Evolutionary conservation across 2,797 vertebrate species (phyloP).

Genomic region (Acanthurus lineatus): DNA sequence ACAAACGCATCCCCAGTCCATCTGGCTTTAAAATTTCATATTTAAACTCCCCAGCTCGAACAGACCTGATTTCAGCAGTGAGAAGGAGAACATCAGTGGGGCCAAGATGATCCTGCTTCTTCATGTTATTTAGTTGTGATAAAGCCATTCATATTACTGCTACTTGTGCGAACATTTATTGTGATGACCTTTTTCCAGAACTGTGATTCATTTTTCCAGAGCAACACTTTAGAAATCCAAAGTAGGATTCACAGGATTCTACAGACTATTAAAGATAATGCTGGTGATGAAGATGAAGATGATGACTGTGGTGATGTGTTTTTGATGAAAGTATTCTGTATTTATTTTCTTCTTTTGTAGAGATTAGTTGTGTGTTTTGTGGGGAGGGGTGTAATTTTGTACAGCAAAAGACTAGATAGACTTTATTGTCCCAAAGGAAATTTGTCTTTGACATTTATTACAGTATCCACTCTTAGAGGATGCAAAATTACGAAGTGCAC

Average conservation of each 20-base stretch:
- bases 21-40: constrained; percentile 6
- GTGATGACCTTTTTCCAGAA: constrained; percentile 61
- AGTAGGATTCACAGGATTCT: constrained; percentile 51
- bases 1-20: constrained; percentile 27
- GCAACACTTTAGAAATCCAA: constrained; percentile 52
- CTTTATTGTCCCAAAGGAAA: no score
- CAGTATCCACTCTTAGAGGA: no score
- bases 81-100: constrained; percentile 1
- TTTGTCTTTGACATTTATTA: no score
- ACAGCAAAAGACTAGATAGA: constrained; percentile 17
- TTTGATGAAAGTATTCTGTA: constrained; percentile 66
- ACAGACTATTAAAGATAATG: constrained; percentile 51
- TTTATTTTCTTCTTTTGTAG: constrained; percentile 72
- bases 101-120: constrained; percentile 21
- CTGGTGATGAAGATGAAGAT: constrained; percentile 24
- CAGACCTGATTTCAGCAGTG: constrained; percentile 6
- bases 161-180: constrained; percentile 60
- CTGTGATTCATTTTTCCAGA: constrained; percentile 62
- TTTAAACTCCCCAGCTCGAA: constrained; percentile 7
- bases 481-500: no score
- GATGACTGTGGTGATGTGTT: constrained; percentile 41
- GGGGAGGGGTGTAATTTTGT: constrained; percentile 70
- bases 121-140: constrained; percentile 61
- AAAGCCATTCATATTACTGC: constrained; percentile 47
- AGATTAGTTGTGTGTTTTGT: constrained; percentile 44